Evolutionary conservation across 2,797 vertebrate genomes (phyloP).

Genomic region (Lepilemur ruficaudatus): DNA sequence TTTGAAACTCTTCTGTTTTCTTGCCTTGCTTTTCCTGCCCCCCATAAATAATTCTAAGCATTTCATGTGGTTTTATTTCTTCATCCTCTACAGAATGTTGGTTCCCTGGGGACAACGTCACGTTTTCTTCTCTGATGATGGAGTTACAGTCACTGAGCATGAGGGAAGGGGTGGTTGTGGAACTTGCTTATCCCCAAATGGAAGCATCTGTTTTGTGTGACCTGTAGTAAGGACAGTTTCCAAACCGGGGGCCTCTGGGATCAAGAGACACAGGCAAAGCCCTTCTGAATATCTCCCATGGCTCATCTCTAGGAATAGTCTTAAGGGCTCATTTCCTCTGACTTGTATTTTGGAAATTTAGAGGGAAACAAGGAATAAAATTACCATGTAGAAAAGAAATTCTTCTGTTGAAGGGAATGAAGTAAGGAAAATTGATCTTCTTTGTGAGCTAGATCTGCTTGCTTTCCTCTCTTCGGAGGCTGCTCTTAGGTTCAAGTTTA

Average conservation of each 20-base stretch:
- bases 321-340: conserved; percentile 28
- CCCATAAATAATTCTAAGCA: neutral
- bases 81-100: conserved; percentile 15
- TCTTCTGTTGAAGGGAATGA: neutral
- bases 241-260: neutral
- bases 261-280: neutral
- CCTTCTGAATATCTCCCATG: conserved; percentile 9
- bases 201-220: conserved; percentile 19
- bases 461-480: conserved; percentile 46
- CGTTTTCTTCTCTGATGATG: conserved; percentile 33
- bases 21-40: neutral
- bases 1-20: conserved; percentile 44
- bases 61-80: conserved; percentile 33
- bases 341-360: conserved; percentile 48
- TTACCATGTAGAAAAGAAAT: neutral
- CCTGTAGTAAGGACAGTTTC: neutral
- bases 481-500: neutral
- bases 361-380: neutral
- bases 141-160: neutral
- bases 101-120: neutral
- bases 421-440: conserved; percentile 14
- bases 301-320: neutral
- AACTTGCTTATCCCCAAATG: neutral
- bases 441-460: neutral
- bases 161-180: neutral